Conservation (phyloP, 2,113 vertebrate genomes). For the Rhabdornis inornatus region DNA sequence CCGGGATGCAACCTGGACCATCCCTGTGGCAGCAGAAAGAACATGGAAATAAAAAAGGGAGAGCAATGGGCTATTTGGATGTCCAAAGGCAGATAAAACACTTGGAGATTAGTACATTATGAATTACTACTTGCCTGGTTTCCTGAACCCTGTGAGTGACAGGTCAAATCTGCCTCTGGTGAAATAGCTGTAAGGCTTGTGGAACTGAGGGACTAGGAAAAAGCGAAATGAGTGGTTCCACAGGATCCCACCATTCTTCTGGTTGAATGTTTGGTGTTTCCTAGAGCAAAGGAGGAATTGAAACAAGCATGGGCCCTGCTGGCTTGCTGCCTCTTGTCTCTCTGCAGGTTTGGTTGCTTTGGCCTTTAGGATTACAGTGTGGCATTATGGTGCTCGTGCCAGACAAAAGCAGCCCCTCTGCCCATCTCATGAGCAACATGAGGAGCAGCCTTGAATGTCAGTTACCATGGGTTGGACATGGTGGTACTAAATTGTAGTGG, state of each 20-base stretch:
- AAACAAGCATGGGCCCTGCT: fast-evolving
- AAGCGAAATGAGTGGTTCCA: neutral
- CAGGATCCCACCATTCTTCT: neutral
- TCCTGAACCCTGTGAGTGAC: neutral
- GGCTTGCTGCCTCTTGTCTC: neutral
- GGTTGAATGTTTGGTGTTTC: neutral
- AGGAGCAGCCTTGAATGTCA: neutral
- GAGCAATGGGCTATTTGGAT: neutral
- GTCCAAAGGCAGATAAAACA: neutral
- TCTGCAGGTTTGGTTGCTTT: neutral
- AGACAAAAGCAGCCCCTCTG: neutral
- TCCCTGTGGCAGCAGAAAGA: neutral
- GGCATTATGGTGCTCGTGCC: neutral
- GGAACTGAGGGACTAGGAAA: neutral
- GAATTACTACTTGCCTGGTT: neutral
- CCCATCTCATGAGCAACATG: fast-evolving
- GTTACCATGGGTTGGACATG: fast-evolving
- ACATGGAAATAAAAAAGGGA: neutral
- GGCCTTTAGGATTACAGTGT: neutral
- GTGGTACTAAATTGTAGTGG: neutral
- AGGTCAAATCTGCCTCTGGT: neutral
- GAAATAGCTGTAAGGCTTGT: neutral
- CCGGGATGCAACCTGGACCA: neutral
- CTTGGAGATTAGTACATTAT: neutral
- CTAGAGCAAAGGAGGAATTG: neutral